Evolutionary conservation across 2,888 invertebrate species (phyloP), one percentile per base, ranked within the genome.

Genomic region (Liodrosophila aerea): DNA sequence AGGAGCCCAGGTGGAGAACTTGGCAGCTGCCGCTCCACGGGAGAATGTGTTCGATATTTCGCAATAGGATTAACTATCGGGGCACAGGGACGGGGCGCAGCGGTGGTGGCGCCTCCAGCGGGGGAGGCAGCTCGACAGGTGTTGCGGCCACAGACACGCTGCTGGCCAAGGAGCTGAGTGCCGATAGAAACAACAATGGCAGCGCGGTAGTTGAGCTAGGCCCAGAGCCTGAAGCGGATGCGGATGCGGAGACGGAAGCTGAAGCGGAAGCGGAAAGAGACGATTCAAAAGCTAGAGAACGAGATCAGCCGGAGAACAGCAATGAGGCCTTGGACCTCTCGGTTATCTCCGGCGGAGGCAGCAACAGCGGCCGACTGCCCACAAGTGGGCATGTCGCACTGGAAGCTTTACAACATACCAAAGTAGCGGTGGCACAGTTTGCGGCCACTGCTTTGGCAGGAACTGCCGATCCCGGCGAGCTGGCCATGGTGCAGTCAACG

Each of bases 371-470:
- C 9, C 69, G 74, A 12, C 44, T 88, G 63, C 82, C 89, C 40
- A 73, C 59, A 9, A 91, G 91, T 40, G 91, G 94, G 60, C 96
- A 96, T 89, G 96, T 98, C 61, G 96, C 97, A 41, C 92, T 98
- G 65, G 97, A 98, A 91, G 97, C 97, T 51, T 92, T 98, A 77
- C 96, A 97, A 90, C 97, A 97, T 90, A 98, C 98, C 49, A 97
- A 90, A 85, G 89, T 90, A 63, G 90, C 90, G 49, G 89, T 98
- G 82, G 97, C 98, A 13, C 98, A 98, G 91, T 97, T 97, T 89
- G 97, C 97, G 34, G 96, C 96, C 46, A 95, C 95, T 30, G 96
- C 96, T 41, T 92, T 95, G 91, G 95, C 95, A 11, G 72, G 67
- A 1, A 37, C 80, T 12, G 49, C 61, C 2, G 67, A 70, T 51